phyloP scores from a whole-genome alignment of 2,888 invertebrate species.

The Ecliptopera silaceata region DNA sequence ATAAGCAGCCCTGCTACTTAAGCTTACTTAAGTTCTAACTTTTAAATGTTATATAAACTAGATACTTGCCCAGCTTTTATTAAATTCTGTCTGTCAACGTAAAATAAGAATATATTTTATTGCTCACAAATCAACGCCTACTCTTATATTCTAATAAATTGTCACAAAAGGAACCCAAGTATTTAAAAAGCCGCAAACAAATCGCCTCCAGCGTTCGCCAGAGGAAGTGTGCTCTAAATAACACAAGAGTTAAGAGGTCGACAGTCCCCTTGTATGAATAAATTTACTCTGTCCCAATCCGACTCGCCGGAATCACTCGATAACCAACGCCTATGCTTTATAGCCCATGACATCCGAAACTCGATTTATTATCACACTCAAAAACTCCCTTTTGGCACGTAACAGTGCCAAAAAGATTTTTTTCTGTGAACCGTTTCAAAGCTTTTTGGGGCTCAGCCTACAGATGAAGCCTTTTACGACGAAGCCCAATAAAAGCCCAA shows the following conservation, averaged over 20 bases:
- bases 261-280: conserved; percentile 73
- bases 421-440: conserved; percentile 21
- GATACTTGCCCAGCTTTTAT: too few relatives aligned
- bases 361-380: conserved; percentile 75
- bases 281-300: conserved; percentile 63
- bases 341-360: conserved; percentile 81
- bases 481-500: too few relatives aligned
- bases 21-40: too few relatives aligned
- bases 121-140: conserved; percentile 16
- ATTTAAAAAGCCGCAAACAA: conserved; percentile 49
- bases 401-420: conserved; percentile 56
- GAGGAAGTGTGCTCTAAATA: conserved; percentile 80
- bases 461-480: too few relatives aligned
- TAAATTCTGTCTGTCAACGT: not conserved
- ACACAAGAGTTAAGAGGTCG: conserved; percentile 71
- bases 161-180: conserved; percentile 40
- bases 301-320: conserved; percentile 72
- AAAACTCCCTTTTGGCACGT: conserved; percentile 21
- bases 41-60: too few relatives aligned
- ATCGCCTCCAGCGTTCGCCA: conserved; percentile 51
- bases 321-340: conserved; percentile 81
- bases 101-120: not conserved
- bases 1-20: too few relatives aligned
- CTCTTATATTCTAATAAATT: conserved; percentile 29
- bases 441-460: too few relatives aligned